Evolutionary conservation across 2,888 invertebrate species (phyloP), one percentile per base, ranked within the genome.

Genomic region (Cataglyphis rosenhaueri): DNA sequence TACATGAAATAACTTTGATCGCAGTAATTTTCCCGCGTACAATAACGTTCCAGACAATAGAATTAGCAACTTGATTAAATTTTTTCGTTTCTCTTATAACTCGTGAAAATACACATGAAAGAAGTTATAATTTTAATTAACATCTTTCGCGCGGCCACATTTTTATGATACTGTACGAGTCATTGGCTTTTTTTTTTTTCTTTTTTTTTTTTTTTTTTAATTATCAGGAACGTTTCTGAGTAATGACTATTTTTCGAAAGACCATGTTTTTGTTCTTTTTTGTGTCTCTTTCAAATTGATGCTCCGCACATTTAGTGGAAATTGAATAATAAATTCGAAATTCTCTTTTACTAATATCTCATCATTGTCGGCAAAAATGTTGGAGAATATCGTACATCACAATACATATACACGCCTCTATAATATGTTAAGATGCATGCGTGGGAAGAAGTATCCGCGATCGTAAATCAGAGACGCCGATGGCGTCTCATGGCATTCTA

Each of bases 401-500:
- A 8, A 57, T 5, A 10, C 35, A 52, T 9, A 29, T 55, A 41
- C 21, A 41, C 5, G n/a, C 59, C 35, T 35, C 35, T 62, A 57
- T 59, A 44, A 85, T 86, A 89, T 71, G 81, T 84, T 78, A 29
- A 55, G 68, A 82, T 84, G 75, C 65, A 66, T 78, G 85, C 86
- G 89, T 90, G 90, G 89, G 87, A 87, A 84, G 85, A 73, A 32
- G 82, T 79, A 76, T 82, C 83, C 82, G 86, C 85, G 84, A 83
- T 86, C 87, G 87, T 89, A 89, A 89, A 90, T 90, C 89, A 90
- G 84, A 62, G 84, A 62, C 79, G 65, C 55, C 87, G 85, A 57
- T 83, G 82, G 84, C 83, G 41, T 52, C 52, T 52, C 52, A 2
- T 21, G 62, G 75, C 81, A 79, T 75, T 87, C 86, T 89, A 90